These are phyloP conservation scores for Eupeodes latifasciatus DNA, from an alignment of 2,888 invertebrate species.

Conservation along the genomic window DNA sequence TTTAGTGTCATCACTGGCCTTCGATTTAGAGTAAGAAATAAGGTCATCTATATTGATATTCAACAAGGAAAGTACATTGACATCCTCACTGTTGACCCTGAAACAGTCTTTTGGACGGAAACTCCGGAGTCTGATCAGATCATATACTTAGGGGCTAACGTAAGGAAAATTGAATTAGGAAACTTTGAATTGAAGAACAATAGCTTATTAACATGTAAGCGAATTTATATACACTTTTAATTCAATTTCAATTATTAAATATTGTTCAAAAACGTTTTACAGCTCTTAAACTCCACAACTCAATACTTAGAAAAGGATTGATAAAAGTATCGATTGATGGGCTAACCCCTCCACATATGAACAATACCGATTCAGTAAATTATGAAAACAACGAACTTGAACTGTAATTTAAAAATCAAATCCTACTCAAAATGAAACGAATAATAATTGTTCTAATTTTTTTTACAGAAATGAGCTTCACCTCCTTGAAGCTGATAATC, in stretches of 20 bases:
- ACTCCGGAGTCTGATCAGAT: not conserved
- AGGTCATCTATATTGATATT: constrained; percentile 25
- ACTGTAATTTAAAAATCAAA: not conserved
- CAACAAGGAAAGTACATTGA: constrained; percentile 16
- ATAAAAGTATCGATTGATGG: not conserved
- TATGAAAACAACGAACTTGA: not conserved
- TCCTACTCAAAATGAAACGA: too few relatives aligned
- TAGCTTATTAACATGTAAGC: constrained; percentile 12
- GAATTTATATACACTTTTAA: not conserved
- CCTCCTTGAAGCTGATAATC: not conserved
- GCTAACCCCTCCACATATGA: not conserved
- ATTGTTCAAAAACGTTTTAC: not conserved
- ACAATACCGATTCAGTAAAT: not conserved
- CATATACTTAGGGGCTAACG: not conserved
- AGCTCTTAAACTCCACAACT: not conserved
- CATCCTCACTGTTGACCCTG: not conserved
- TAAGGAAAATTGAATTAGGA: constrained; percentile 6
- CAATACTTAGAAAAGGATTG: not conserved
- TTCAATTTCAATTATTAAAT: not conserved
- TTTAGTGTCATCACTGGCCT: constrained; percentile 33
- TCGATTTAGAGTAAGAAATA: not conserved
- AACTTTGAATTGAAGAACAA: not conserved
- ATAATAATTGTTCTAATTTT: not conserved
- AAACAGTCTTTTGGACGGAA: not conserved
- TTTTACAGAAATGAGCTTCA: not conserved